Base-by-base conservation (phyloP, 2,888 invertebrate genomes). In the Nebria salina region DNA sequence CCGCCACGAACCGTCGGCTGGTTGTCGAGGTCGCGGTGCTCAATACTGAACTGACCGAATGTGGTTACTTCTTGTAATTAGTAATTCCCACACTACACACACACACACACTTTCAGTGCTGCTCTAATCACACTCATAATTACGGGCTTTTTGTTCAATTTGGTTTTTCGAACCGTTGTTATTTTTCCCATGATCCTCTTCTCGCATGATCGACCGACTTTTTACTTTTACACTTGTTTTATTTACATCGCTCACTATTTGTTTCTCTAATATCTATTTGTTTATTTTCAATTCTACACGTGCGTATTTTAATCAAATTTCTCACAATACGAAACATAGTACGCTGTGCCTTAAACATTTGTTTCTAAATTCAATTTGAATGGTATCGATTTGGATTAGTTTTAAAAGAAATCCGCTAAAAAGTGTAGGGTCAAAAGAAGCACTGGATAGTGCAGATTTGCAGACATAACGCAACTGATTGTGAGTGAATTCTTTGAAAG, bases 101-200 rank as follows among this genome's bases (percentile, higher is more conserved):
- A 84, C 54, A 54, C 54, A 54, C 54, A 54, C 54, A 54, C 54
- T 54, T 2, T 54, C 54, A 54, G 54, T 54, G 54, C 8, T 86
- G 86, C 86, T 87, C 87, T 88, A 88, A 88, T 88, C 88, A 88
- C 86, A 86, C 86, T 68, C 84, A 86, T 88, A 88, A 88, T 88
- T 88, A 88, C 85, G 86, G 86, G 85, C 86, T 88, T 88, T 88
- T 88, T 87, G 86, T 87, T 88, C 87, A 85, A 84, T 87, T 86
- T 87, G 85, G 84, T 84, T 86, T 86, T 86, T 85, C 54, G 84
- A 85, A 84, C 84, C 85, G 85, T 84, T 83, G 85, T 84, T 85
- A 87, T 87, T 87, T 87, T 88, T 88, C 87, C 86, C 87, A 85
- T 86, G 86, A 87, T 86, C 41, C 73, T 43, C 80, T 80, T 54